Conservation (phyloP, 2,888 invertebrate genomes). For the Entomobrya proxima region DNA sequence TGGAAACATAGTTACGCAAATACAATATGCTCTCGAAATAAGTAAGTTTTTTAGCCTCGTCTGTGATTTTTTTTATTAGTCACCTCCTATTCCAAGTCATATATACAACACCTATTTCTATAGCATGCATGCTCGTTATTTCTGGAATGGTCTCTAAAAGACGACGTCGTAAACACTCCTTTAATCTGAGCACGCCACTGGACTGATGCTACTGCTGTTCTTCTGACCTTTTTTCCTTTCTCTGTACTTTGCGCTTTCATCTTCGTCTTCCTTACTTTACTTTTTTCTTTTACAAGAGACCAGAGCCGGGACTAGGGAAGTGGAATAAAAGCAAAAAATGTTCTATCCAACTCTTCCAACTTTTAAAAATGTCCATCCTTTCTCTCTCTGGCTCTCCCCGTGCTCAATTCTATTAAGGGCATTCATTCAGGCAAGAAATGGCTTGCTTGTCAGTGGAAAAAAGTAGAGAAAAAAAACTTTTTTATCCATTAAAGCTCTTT, state of each 20-base stretch:
- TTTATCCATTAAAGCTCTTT: conserved; percentile 40
- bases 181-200: background rate
- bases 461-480: background rate
- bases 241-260: background rate
- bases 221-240: background rate
- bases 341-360: background rate
- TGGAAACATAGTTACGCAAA: no score
- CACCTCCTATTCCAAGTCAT: no score
- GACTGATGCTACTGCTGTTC: background rate
- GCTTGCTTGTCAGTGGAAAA: background rate
- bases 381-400: background rate
- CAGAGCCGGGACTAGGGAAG: background rate
- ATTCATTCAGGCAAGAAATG: conserved; percentile 30
- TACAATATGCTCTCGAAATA: no score
- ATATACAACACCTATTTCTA: no score
- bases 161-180: conserved; percentile 27
- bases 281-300: background rate
- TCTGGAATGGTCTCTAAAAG: conserved; percentile 11
- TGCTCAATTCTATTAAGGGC: conserved; percentile 25
- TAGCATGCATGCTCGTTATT: background rate
- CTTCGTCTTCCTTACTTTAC: background rate
- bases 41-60: no score
- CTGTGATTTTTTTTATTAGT: background rate
- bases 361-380: conserved; percentile 18
- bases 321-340: conserved; percentile 1